Evolutionary conservation across 2,797 vertebrate genomes (phyloP), one percentile per base, ranked within the genome.

Genomic region (Rhabdophis nuchalis): DNA sequence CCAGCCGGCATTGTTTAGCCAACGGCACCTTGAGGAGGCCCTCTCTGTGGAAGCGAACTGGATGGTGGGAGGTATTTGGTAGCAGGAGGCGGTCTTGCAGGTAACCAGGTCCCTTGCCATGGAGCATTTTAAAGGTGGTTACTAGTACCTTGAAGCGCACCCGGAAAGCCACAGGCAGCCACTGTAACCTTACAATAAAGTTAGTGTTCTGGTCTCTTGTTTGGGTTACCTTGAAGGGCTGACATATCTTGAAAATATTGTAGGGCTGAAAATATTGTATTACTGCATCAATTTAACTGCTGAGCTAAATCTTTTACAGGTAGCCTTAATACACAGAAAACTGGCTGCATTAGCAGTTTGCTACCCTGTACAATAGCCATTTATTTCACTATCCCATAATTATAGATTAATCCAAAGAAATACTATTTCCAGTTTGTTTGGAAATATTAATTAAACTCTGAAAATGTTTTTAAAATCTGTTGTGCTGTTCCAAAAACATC

Each of bases 401-500:
- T 68, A 56, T 27, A 68, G 85, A 64, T 72, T 72, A 54, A 46
- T 57, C 53, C 93, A 56, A 18, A 92, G n/a, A 0, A 88, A 32
- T 32, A 53, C 18, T 3, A 41, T 93, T 64, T 3, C 82, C 10
- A 77, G 16, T 61, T 25, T 64, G 90, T 89, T 41, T 82, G 16
- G 46, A 90, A 90, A 90, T 90, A 93, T 91, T 93, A 91, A 89
- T 92, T 93, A 61, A 93, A 0, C 52, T 89, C 9, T 46, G 90
- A 46, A 88, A 56, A 87, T 92, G 0, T 91, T 88, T 25, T 93
- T 91, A 95, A 95, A 93, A 92, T 92, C 50, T 89, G 93, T 68
- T 93, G 91, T 89, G 72, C 86, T 95, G 93, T 95, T 95, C 95
- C 95, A 95, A 96, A 96, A 96, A 93, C 92, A 91, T 90, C 90